These are phyloP conservation scores for Caenorhabditis wallacei DNA, from an alignment of 2,888 invertebrate genomes.

Conservation along the genomic window DNA sequence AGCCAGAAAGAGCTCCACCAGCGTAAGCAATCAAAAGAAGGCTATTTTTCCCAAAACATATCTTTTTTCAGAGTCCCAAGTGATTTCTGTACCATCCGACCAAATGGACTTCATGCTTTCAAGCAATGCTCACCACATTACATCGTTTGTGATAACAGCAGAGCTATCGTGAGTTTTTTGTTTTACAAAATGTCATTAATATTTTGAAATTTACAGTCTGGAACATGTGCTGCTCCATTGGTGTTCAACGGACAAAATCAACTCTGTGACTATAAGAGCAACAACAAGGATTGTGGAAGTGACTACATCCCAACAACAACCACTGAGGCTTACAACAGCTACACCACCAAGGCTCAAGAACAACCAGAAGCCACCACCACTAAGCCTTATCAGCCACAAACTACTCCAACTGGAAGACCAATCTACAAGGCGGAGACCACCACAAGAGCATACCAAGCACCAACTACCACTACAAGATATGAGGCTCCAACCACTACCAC, in stretches of 20 bases:
- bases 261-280: conserved; percentile 59
- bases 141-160: conserved; percentile 53
- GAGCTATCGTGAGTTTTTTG: conserved; percentile 41
- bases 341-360: conserved; percentile 12
- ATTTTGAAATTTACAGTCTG: conserved; percentile 34
- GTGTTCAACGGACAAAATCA: conserved; percentile 52
- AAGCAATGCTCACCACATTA: conserved; percentile 64
- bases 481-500: conserved; percentile 15
- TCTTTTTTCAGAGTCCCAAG: conserved; percentile 40
- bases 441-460: conserved; percentile 4
- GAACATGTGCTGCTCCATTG: conserved; percentile 57
- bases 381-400: conserved; percentile 24
- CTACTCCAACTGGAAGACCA: neutral
- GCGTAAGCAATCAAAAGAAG: conserved; percentile 30
- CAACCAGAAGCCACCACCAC: conserved; percentile 14
- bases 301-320: conserved; percentile 25
- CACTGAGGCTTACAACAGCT: neutral
- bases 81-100: conserved; percentile 56
- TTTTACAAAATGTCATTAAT: neutral
- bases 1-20: conserved; percentile 44
- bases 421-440: conserved; percentile 3
- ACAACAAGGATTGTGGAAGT: conserved; percentile 55
- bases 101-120: conserved; percentile 57
- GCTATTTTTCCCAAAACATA: neutral
- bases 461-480: conserved; percentile 6